Conservation (phyloP, 1,140 invertebrate species). For the Hormaphis cornu region DNA sequence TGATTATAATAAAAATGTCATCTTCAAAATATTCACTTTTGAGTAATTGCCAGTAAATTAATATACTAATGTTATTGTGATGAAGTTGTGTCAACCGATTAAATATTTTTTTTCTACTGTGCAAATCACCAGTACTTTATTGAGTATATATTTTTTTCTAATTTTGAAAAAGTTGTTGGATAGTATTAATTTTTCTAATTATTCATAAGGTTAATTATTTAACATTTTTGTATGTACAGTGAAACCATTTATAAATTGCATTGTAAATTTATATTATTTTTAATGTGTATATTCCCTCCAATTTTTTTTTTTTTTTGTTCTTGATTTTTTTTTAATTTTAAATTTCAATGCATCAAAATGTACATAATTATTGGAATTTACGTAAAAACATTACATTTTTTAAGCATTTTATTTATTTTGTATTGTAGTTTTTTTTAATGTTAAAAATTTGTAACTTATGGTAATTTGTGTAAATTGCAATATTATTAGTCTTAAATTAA, state of each 20-base stretch:
- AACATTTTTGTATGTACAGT: background rate
- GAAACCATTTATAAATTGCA: background rate
- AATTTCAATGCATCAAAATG: conserved; percentile 16
- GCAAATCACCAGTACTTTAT: background rate
- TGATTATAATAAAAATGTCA: background rate
- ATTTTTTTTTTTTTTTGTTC: background rate
- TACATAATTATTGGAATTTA: conserved; percentile 13
- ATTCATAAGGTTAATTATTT: too few species aligned
- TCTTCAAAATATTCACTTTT: background rate
- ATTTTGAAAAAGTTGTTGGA: background rate
- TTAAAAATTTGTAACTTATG: conserved; percentile 22
- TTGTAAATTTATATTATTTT: background rate
- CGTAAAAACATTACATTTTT: conserved; percentile 13
- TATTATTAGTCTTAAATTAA: conserved; percentile 31
- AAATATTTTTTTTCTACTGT: background rate
- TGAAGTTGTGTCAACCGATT: conserved; percentile 19
- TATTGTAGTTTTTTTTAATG: conserved; percentile 22
- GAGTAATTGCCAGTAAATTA: background rate
- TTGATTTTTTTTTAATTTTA: conserved; percentile 9
- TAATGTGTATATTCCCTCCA: conserved; percentile 25
- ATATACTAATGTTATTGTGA: background rate
- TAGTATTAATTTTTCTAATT: background rate
- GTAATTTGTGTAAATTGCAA: conserved; percentile 24
- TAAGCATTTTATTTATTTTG: conserved; percentile 32
- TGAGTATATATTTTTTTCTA: too few species aligned